These are phyloP conservation scores for Xiphophorus maculatus DNA, from an alignment of 2,113 vertebrate genomes.

Conservation along the genomic window DNA sequence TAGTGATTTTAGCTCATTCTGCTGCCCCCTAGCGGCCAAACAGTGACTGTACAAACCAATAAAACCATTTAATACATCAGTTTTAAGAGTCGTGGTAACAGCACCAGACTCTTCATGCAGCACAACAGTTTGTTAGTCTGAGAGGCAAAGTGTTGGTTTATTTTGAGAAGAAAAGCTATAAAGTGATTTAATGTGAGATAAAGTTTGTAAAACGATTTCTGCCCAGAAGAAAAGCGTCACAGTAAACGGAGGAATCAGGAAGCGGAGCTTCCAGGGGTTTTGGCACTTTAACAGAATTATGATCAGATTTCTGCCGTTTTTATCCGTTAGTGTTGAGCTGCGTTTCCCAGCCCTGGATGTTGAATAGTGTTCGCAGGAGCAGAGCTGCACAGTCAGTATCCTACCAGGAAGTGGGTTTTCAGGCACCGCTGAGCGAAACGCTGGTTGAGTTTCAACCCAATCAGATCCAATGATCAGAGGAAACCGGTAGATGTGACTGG, in stretches of 20 bases:
- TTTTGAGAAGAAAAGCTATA: background rate
- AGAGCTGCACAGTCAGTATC: background rate
- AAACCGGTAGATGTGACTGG: too few species aligned
- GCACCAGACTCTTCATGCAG: background rate
- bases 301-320: constrained; percentile 7
- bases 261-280: constrained; percentile 13
- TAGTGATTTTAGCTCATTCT: background rate
- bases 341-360: constrained; percentile 4
- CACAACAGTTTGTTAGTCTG: background rate
- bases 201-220: background rate
- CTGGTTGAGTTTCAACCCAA: background rate
- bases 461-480: too few species aligned
- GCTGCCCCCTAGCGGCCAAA: background rate
- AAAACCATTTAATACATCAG: background rate
- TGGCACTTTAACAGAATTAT: constrained; percentile 57
- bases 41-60: background rate
- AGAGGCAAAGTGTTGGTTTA: background rate
- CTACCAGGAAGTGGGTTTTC: constrained; percentile 32
- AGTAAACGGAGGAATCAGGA: constrained; percentile 28
- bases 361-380: constrained; percentile 59
- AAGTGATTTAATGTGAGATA: background rate
- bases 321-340: constrained; percentile 34
- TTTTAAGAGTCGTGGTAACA: background rate
- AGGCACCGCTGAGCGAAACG: constrained; percentile 11
- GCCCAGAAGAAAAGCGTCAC: constrained; percentile 23